phyloP scores from a whole-genome alignment of 2,888 invertebrate species.

The Tachina lurida region DNA sequence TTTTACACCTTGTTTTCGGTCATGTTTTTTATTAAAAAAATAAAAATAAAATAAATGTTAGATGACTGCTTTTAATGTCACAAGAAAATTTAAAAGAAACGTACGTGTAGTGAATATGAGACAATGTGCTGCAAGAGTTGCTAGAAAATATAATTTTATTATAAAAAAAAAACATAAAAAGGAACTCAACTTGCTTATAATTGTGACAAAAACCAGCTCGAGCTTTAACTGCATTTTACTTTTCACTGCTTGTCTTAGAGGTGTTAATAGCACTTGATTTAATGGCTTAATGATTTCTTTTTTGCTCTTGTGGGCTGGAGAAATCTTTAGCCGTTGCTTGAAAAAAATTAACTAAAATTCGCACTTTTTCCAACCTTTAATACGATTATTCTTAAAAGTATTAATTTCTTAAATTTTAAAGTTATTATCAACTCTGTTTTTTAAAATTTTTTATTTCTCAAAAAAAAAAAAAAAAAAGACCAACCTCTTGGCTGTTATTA shows the following conservation, averaged over 20 bases:
- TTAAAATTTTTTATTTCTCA: background rate
- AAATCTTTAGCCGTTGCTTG: too few relatives aligned
- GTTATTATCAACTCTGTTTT: background rate
- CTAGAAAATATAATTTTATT: background rate
- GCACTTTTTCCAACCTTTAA: background rate
- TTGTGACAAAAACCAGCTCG: slow-evolving; percentile 28
- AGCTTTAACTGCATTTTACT: slow-evolving; percentile 49
- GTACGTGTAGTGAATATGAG: slow-evolving; percentile 41
- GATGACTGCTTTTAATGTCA: slow-evolving; percentile 38
- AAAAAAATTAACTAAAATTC: too few relatives aligned
- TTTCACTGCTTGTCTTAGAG: slow-evolving; percentile 10
- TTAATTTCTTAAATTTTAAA: too few relatives aligned
- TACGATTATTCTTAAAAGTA: background rate
- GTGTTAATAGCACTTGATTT: slow-evolving; percentile 52
- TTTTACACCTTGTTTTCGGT: too few relatives aligned
- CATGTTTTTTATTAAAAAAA: background rate
- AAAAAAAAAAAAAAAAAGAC: slow-evolving; percentile 11
- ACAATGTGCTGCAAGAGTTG: background rate
- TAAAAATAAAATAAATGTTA: slow-evolving; percentile 6
- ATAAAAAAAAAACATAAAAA: background rate
- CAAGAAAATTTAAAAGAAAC: slow-evolving; percentile 39
- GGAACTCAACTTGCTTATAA: slow-evolving; percentile 30
- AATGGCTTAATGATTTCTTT: slow-evolving; percentile 28
- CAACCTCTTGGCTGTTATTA: slow-evolving; percentile 4
- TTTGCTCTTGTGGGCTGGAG: background rate